Conservation (phyloP, 2,797 vertebrate genomes). For the Lates japonicus region DNA sequence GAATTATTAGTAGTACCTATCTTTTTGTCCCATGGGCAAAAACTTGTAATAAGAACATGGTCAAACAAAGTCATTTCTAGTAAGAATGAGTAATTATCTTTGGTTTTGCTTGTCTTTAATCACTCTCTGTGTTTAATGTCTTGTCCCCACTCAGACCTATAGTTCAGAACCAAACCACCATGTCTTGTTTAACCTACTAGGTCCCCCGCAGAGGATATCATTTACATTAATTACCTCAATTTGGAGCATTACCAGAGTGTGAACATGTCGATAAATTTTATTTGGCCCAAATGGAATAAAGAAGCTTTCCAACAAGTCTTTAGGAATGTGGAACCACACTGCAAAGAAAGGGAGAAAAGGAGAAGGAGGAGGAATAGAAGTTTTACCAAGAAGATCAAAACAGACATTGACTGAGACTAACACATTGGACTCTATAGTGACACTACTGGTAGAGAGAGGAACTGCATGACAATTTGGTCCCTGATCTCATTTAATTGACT, state of each 20-base stretch:
- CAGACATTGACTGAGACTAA: neutral
- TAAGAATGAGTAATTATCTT: slow-evolving; percentile 23
- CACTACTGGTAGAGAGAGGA: slow-evolving; percentile 69
- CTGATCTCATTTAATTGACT: neutral
- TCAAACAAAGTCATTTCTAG: slow-evolving; percentile 2
- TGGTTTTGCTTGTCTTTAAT: slow-evolving; percentile 17
- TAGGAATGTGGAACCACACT: slow-evolving; percentile 15
- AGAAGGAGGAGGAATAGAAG: neutral
- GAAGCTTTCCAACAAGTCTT: slow-evolving; percentile 20
- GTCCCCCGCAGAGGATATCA: slow-evolving; percentile 44
- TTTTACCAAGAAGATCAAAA: slow-evolving; percentile 23
- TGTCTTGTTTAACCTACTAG: slow-evolving; percentile 60
- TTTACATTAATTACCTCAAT: slow-evolving; percentile 67
- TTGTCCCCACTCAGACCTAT: slow-evolving; percentile 33
- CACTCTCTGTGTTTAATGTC: slow-evolving; percentile 22
- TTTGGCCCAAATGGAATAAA: slow-evolving; percentile 11
- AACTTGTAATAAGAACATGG: slow-evolving; percentile 10
- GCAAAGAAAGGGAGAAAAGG: neutral
- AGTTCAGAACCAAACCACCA: slow-evolving; percentile 26
- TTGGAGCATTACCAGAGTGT: slow-evolving; percentile 29
- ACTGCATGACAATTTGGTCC: slow-evolving; percentile 56
- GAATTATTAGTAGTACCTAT: neutral
- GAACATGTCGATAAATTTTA: slow-evolving; percentile 31
- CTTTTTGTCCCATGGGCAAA: slow-evolving; percentile 1
- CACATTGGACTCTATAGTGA: slow-evolving; percentile 68